Evolutionary conservation across 1,140 invertebrate genomes (phyloP), one percentile per base, ranked within the genome.

Genomic region (Mya arenaria): DNA sequence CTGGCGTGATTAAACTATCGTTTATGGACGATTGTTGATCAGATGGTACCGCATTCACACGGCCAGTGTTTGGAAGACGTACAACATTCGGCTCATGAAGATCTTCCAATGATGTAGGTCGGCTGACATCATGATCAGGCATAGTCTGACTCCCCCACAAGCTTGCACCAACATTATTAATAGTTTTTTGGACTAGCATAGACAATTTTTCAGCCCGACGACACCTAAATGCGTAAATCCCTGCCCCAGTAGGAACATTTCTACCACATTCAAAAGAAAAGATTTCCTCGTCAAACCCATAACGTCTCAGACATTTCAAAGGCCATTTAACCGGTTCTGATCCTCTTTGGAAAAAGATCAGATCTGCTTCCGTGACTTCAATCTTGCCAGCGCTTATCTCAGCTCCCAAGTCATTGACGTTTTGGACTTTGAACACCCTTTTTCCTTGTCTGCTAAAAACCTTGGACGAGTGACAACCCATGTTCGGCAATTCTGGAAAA

Each of bases 191-290:
- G 48, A 99, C 94, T 85, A 96, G 94, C 88, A 97, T 96, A 92
- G 99, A 99, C 19, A 99, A 94, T 78, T 96, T 94, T 87, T 98
- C 97, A 34, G 98, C 98, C 91, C 96, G 94, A 58, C 95, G 94
- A 92, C 98, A 98, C 88, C 96, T 96, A 92, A 99, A 99, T 10
- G 97, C 97, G 94, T 98, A 99, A 86, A 99, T 97, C 6, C 98
- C 98, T 86, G 96, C 94, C 80, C 97, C 98, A 1, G 97, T 99
- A 44, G 96, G 95, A 92, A 98, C 99, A 66, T 98, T 94, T 84
- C 98, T 94, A 0, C 98, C 98, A 87, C 97, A 97, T 93, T 99
- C 98, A 93, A 99, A 99, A 83, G 97, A 99, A 91, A 99, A 99
- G 71, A 95, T 89, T 90, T 98, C 97, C 3, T 95, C 95, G 92